Base-by-base conservation (phyloP, 2,797 vertebrate species). In the Lacerta agilis region DNA sequence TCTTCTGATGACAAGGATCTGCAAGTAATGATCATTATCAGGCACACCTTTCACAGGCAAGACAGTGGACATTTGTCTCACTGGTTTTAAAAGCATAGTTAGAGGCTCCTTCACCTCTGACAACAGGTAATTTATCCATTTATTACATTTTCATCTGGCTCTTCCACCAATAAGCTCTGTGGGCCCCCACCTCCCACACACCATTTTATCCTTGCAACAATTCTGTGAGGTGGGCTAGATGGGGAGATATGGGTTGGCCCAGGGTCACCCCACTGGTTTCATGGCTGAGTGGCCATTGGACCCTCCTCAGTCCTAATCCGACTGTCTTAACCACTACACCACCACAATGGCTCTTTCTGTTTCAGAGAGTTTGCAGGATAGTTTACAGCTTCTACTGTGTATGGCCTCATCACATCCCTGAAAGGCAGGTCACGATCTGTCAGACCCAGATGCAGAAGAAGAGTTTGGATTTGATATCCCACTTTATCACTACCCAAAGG, bases 1-100 rank as follows among this genome's bases (percentile, higher is more conserved):
- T 87, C 33, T 84, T 20, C 79, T 92, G 20, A 85, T 43, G 36
- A 15, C 87, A 81, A 11, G 76, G 33, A 66, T 79, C 75, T 86
- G 67, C 55, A 79, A 23, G 18, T 23, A 66, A 43, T 9, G 2
- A 17, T 13, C 25, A 20, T 72, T 8, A n/a, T 72, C 66, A 58
- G 29, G 0, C 0, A 73, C 2, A 6, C 81, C 15, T 72, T 88
- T 38, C 18, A 1, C 0, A 0, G 13, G 73, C 78, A 81, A 45
- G 25, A 78, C 45, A 82, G 84, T 36, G 5, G 23, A 43, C 79
- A 73, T 13, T 45, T 18, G 7, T 41, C 36, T 27, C 87, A 66
- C 78, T 29, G 36, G 36, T 66, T 43, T 58, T 38, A 81, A 66
- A 38, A 81, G 13, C 41, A 49, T 5, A 55, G 25, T 18, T 15